These are phyloP conservation scores for Tachuris rubrigastra DNA, from an alignment of 2,113 vertebrate genomes.

Conservation along the genomic window DNA sequence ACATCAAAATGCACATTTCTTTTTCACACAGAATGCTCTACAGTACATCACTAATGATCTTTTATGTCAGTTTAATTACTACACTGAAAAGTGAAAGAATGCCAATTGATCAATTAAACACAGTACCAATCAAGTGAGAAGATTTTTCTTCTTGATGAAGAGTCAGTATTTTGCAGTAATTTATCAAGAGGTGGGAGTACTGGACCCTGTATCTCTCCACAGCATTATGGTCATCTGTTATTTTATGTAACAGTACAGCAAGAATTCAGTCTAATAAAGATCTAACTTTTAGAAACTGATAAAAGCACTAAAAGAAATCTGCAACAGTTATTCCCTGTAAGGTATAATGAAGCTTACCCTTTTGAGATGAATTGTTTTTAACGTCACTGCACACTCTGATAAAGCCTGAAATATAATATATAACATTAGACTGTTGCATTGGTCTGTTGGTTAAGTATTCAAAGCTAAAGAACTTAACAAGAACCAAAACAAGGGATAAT, in stretches of 20 bases:
- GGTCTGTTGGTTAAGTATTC: background rate
- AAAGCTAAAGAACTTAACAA: background rate
- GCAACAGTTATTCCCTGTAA: background rate
- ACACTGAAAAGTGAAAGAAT: background rate
- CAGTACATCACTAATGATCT: background rate
- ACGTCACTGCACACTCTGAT: slow-evolving; percentile 91
- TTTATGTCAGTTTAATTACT: background rate
- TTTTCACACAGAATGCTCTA: background rate
- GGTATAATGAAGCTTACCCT: slow-evolving; percentile 77
- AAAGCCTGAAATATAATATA: slow-evolving; percentile 81
- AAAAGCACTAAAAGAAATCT: background rate
- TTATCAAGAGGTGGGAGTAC: background rate
- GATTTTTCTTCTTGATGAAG: background rate
- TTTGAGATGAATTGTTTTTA: slow-evolving; percentile 97
- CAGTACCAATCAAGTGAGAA: background rate
- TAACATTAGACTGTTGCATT: background rate
- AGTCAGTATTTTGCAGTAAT: background rate
- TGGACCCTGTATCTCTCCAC: background rate
- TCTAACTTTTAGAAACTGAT: background rate
- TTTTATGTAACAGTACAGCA: background rate
- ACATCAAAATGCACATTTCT: background rate
- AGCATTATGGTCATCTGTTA: background rate
- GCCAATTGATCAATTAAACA: background rate
- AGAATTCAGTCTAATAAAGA: background rate
- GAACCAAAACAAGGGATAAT: background rate